These are phyloP conservation scores for Charanyca ferruginea DNA, from an alignment of 2,888 invertebrate genomes.

Conservation along the genomic window DNA sequence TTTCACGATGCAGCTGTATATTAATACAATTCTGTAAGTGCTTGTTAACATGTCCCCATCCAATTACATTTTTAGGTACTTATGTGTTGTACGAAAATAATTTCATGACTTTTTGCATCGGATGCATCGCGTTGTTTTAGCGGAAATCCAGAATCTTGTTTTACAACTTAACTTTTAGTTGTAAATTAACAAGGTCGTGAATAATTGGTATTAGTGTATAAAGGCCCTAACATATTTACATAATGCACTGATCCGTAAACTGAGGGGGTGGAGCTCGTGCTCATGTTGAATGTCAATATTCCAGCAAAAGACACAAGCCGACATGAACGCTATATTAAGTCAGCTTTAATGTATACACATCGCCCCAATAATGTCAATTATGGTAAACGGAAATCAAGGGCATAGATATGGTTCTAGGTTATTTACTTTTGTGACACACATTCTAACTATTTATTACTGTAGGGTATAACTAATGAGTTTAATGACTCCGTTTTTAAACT, in stretches of 20 bases:
- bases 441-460: neutral
- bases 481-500: neutral
- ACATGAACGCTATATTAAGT: constrained; percentile 1
- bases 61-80: no score
- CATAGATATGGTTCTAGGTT: neutral
- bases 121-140: no score
- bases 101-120: no score
- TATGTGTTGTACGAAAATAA: no score
- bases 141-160: no score
- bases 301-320: constrained; percentile 3
- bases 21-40: no score
- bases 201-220: neutral
- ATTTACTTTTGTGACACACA: neutral
- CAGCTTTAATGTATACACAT: neutral
- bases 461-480: neutral
- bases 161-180: no score
- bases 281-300: constrained; percentile 29
- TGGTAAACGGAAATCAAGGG: neutral
- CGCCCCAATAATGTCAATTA: neutral
- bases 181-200: no score
- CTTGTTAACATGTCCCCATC: no score
- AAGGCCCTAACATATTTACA: neutral
- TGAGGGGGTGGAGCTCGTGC: neutral
- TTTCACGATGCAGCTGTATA: no score
- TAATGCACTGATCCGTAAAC: constrained; percentile 26